These are phyloP conservation scores for Sakesphorus luctuosus DNA, from an alignment of 2,113 vertebrate genomes.

Conservation along the genomic window DNA sequence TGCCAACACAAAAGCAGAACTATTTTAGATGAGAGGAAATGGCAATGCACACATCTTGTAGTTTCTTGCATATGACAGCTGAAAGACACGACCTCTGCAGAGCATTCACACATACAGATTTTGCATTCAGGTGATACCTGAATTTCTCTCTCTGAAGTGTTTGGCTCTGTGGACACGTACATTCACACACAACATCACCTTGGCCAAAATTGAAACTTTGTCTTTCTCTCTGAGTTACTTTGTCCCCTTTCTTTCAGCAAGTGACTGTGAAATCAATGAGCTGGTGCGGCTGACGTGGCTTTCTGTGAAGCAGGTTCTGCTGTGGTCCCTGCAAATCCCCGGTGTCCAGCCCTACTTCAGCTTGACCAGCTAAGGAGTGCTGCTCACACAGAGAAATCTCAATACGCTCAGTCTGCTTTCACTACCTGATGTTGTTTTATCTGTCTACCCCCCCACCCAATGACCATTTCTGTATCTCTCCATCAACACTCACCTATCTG, in stretches of 20 bases:
- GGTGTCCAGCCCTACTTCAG: background rate
- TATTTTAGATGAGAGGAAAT: background rate
- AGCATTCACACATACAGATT: background rate
- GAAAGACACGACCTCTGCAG: background rate
- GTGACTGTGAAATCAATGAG: background rate
- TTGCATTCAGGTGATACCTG: background rate
- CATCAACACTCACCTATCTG: background rate
- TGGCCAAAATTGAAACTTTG: background rate
- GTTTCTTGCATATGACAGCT: background rate
- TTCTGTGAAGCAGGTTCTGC: background rate
- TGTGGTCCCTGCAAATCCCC: background rate
- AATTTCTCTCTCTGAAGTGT: background rate
- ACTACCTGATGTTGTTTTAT: background rate
- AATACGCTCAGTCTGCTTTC: background rate
- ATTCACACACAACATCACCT: background rate
- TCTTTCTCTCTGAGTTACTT: background rate
- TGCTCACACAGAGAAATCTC: background rate
- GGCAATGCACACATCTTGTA: fast-evolving
- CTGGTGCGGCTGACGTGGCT: background rate
- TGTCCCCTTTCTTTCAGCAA: background rate
- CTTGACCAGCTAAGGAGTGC: background rate
- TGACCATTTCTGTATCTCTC: background rate
- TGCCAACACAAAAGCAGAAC: background rate
- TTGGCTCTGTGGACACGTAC: background rate
- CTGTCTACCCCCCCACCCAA: background rate